These are phyloP conservation scores for Acanthopagrus latus DNA, from an alignment of 2,797 vertebrate genomes.

Conservation along the genomic window DNA sequence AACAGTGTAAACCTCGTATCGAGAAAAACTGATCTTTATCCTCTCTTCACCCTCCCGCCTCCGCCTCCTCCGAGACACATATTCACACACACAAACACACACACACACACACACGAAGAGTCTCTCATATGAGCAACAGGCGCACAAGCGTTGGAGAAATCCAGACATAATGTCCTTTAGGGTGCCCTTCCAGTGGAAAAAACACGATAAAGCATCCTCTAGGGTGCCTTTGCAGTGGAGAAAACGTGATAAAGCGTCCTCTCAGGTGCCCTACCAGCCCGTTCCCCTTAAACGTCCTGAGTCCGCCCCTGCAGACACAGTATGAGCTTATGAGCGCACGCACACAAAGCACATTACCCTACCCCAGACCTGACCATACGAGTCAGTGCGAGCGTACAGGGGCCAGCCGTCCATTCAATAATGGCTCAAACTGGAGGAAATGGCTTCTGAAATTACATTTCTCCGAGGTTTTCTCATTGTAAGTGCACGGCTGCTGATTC, in stretches of 20 bases:
- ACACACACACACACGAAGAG: neutral
- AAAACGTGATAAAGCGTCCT: too few relatives aligned
- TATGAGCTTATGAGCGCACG: neutral
- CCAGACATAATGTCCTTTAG: neutral
- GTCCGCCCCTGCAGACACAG: neutral
- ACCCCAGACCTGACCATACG: slow-evolving; percentile 20
- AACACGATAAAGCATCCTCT: too few relatives aligned
- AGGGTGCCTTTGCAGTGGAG: too few relatives aligned
- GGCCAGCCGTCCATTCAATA: slow-evolving; percentile 74
- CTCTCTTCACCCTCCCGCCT: slow-evolving; percentile 11
- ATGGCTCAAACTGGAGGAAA: slow-evolving; percentile 82
- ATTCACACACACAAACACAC: neutral
- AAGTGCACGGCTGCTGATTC: slow-evolving; percentile 66
- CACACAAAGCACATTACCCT: slow-evolving; percentile 29
- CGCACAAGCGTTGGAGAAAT: neutral
- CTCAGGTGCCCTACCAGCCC: too few relatives aligned
- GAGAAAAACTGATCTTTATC: slow-evolving; percentile 45
- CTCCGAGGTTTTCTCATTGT: slow-evolving; percentile 64
- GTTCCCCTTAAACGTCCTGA: too few relatives aligned
- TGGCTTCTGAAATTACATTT: slow-evolving; percentile 84
- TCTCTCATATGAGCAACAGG: slow-evolving; percentile 23
- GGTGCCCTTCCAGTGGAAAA: too few relatives aligned
- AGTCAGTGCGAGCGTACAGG: slow-evolving; percentile 39
- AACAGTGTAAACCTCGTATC: slow-evolving; percentile 51
- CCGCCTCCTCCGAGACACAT: slow-evolving; percentile 14